A percentile compares a stretch with the other conserved stretches of the same genome.
These are phyloP conservation scores for Erithacus rubecula DNA, from an alignment of 2,797 vertebrate genomes.

Conservation along the genomic window DNA sequence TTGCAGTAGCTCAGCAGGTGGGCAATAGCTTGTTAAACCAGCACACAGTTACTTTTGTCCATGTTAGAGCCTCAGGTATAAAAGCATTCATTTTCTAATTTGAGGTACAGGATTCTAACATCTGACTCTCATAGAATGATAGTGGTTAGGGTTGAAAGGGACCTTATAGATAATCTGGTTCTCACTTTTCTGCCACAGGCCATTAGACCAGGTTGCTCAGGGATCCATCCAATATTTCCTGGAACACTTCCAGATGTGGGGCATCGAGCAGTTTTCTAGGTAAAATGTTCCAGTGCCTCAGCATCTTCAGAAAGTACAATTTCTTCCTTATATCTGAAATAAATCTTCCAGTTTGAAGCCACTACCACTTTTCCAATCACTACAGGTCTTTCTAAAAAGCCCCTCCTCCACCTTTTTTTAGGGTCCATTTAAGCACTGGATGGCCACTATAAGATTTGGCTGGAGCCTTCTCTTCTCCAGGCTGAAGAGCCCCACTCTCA, in stretches of 20 bases:
- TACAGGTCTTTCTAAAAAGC: neutral
- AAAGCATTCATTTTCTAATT: neutral
- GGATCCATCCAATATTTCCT: neutral
- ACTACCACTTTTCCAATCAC: neutral
- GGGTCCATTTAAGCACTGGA: neutral
- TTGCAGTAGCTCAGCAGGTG: neutral
- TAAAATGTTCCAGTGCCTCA: neutral
- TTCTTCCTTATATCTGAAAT: neutral
- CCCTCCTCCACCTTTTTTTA: neutral
- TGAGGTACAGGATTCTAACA: neutral
- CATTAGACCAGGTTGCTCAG: neutral
- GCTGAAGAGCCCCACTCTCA: neutral
- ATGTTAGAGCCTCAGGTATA: neutral
- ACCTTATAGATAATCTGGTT: neutral
- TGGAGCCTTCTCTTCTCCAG: neutral
- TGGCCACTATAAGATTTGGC: neutral
- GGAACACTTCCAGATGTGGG: neutral
- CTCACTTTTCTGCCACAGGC: neutral
- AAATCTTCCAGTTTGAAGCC: neutral
- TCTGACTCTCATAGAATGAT: neutral
- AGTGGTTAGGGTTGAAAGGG: neutral
- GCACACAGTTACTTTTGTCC: neutral
- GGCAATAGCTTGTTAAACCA: neutral
- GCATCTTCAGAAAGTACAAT: neutral
- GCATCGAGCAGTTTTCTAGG: neutral